Evolutionary conservation across 2,888 invertebrate species (phyloP).

Genomic region (Unio pictorum): DNA sequence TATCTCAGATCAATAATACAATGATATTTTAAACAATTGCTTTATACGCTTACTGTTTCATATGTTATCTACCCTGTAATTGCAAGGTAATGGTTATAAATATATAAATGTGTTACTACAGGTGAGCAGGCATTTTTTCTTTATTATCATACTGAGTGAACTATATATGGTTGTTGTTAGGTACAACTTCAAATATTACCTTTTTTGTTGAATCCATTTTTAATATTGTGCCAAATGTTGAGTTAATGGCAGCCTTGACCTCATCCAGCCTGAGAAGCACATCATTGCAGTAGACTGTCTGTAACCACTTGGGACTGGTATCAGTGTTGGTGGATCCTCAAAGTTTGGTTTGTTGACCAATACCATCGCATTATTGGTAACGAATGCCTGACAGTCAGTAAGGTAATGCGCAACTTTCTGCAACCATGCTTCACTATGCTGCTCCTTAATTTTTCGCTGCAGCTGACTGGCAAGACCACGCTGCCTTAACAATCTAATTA

Average conservation of each 20-base stretch:
- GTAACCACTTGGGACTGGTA: constrained; percentile 33
- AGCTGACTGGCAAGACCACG: constrained; percentile 29
- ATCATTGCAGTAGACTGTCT: constrained; percentile 29
- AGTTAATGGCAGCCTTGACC: constrained; percentile 43
- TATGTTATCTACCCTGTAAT: too few relatives aligned
- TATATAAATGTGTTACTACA: too few relatives aligned
- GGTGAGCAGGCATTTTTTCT: too few relatives aligned
- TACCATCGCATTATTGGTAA: constrained; percentile 5
- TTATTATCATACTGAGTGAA: too few relatives aligned
- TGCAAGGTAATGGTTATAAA: too few relatives aligned
- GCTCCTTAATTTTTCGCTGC: constrained; percentile 31
- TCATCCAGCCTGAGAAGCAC: constrained; percentile 31
- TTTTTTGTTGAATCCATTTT: constrained; percentile 54
- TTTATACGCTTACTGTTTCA: too few relatives aligned
- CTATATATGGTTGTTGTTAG: too few relatives aligned
- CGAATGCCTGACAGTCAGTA: constrained; percentile 18
- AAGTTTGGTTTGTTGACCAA: constrained; percentile 9
- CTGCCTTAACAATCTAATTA: constrained; percentile 25
- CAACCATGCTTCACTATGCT: constrained; percentile 31
- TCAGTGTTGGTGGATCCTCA: constrained; percentile 17
- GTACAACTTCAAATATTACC: background rate
- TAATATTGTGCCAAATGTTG: constrained; percentile 37
- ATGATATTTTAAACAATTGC: too few relatives aligned
- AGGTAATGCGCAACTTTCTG: constrained; percentile 19
- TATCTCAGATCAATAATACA: too few relatives aligned